Conservation (phyloP, 2,888 invertebrate species). For the Punctoribates punctum region DNA sequence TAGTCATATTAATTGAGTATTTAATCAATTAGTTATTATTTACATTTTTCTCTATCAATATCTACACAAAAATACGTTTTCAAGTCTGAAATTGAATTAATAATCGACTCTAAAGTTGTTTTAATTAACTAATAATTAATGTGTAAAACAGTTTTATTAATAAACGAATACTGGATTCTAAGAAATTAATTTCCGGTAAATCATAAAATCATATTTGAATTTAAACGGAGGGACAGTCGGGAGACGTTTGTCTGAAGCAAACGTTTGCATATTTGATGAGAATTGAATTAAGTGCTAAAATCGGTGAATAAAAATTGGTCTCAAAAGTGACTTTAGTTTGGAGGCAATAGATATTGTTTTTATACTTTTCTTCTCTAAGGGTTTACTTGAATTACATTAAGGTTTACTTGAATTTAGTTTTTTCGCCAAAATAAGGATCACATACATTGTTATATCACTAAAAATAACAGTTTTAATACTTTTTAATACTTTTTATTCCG, state of each 20-base stretch:
- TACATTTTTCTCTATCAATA: background rate
- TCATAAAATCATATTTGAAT: too few species aligned
- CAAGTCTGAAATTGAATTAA: too few species aligned
- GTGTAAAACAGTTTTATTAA: background rate
- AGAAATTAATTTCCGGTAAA: too few species aligned
- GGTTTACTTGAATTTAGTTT: slow-evolving; percentile 18
- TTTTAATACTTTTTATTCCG: background rate
- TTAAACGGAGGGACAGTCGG: too few species aligned
- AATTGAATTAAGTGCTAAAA: slow-evolving; percentile 9
- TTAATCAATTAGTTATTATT: background rate
- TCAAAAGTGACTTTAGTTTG: slow-evolving; percentile 15
- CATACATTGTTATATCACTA: slow-evolving; percentile 26
- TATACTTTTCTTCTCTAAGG: background rate
- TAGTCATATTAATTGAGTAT: slow-evolving; percentile 1
- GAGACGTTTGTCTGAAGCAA: too few species aligned
- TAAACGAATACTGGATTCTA: too few species aligned
- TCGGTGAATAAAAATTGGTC: slow-evolving; percentile 28
- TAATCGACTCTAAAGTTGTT: too few species aligned
- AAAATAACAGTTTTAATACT: background rate
- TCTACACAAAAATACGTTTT: slow-evolving; percentile 26
- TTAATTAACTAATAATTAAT: too few species aligned
- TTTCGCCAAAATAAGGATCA: background rate
- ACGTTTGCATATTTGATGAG: background rate
- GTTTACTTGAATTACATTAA: background rate
- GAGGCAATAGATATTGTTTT: slow-evolving; percentile 13